Evolutionary conservation across 2,113 vertebrate genomes (phyloP).

Genomic region (Gobio gobio): DNA sequence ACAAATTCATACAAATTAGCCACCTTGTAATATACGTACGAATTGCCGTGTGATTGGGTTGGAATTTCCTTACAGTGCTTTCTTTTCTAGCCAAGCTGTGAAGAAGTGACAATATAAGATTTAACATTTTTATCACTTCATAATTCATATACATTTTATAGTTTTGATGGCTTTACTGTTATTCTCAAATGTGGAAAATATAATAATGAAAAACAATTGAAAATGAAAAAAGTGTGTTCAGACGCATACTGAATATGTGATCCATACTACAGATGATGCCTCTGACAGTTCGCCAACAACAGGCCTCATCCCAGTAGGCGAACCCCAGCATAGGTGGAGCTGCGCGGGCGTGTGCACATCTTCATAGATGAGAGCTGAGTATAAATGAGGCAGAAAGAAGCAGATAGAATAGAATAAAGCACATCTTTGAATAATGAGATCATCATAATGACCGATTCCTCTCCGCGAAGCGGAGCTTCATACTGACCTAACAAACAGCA

Average conservation of each 20-base stretch:
- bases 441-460: slow-evolving; percentile 50
- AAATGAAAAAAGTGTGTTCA: not conserved
- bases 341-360: not conserved
- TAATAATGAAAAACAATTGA: not conserved
- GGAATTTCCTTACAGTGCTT: not conserved
- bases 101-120: not conserved
- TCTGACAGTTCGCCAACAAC: not conserved
- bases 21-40: no score
- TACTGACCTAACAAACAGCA: slow-evolving; percentile 54
- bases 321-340: not conserved
- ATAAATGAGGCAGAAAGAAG: slow-evolving; percentile 35
- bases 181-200: not conserved
- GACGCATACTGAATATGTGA: not conserved
- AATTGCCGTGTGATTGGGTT: no score
- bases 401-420: slow-evolving; percentile 28
- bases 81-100: not conserved
- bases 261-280: not conserved
- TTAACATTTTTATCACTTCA: not conserved
- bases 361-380: slow-evolving; percentile 9
- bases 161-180: not conserved
- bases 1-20: no score
- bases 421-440: slow-evolving; percentile 57
- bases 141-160: not conserved
- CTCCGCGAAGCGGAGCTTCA: slow-evolving; percentile 26
- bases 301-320: not conserved